Conservation (phyloP, 2,888 invertebrate genomes). For the Monochamus alternatus region DNA sequence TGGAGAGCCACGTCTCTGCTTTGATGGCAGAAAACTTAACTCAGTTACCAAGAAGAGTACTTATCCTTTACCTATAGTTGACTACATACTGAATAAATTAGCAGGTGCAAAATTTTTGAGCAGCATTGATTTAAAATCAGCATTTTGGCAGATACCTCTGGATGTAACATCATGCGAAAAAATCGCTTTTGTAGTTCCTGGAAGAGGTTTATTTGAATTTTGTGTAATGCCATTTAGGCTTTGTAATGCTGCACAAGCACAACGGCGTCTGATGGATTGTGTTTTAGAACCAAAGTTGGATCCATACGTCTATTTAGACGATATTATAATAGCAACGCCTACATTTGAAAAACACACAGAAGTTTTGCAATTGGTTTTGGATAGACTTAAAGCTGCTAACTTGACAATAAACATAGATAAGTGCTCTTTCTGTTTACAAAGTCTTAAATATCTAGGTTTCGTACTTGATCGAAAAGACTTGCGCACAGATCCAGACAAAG, state of each 20-base stretch:
- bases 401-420: conserved; percentile 35
- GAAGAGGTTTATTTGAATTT: conserved; percentile 16
- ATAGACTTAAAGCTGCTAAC: conserved; percentile 17
- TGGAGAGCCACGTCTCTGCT: conserved; percentile 33
- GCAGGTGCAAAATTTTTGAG: neutral
- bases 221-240: conserved; percentile 7
- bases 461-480: conserved; percentile 30
- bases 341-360: neutral
- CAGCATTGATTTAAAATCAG: neutral
- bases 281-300: conserved; percentile 4
- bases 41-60: conserved; percentile 30
- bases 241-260: conserved; percentile 1
- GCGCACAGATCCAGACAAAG: conserved; percentile 17
- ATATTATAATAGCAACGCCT: neutral
- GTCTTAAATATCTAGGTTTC: conserved; percentile 33
- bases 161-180: neutral
- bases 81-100: neutral
- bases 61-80: conserved; percentile 20
- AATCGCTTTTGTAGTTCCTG: neutral
- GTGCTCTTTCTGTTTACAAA: conserved; percentile 32
- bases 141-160: neutral
- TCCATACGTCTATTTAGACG: neutral
- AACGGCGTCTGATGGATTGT: conserved; percentile 9
- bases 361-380: neutral
- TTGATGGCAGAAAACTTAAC: conserved; percentile 46